phyloP scores from a whole-genome alignment of 2,113 vertebrate genomes.

The Lipotes vexillifer region DNA sequence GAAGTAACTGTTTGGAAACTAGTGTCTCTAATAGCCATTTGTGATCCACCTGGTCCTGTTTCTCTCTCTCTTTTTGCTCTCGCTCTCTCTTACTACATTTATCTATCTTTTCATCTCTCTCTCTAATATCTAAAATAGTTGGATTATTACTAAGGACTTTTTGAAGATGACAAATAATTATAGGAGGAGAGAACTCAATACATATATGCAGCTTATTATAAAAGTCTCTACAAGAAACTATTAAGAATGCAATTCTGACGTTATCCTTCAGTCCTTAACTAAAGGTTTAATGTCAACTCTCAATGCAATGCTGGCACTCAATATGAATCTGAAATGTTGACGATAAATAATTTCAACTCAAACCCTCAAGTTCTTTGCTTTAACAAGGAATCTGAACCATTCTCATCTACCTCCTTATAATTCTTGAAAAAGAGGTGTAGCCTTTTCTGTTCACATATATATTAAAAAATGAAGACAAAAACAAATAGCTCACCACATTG shows the following conservation, averaged over 20 bases:
- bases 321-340: background rate
- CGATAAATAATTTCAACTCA: background rate
- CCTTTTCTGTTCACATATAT: background rate
- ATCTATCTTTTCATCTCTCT: background rate
- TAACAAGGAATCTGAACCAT: background rate
- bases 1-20: background rate
- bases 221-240: background rate
- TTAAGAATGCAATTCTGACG: background rate
- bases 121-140: background rate
- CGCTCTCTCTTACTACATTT: background rate
- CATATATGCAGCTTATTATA: background rate
- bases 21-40: background rate
- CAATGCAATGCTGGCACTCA: background rate
- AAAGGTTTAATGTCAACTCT: background rate
- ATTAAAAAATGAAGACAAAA: background rate
- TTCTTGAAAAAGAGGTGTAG: background rate
- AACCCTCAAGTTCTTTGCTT: background rate
- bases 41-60: background rate
- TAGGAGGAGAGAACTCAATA: background rate
- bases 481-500: background rate
- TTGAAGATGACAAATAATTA: background rate
- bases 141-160: background rate
- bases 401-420: background rate
- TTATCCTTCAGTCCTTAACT: background rate
- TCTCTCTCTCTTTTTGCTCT: background rate